phyloP scores from a whole-genome alignment of 2,113 vertebrate species.

The Crotophaga sulcirostris region DNA sequence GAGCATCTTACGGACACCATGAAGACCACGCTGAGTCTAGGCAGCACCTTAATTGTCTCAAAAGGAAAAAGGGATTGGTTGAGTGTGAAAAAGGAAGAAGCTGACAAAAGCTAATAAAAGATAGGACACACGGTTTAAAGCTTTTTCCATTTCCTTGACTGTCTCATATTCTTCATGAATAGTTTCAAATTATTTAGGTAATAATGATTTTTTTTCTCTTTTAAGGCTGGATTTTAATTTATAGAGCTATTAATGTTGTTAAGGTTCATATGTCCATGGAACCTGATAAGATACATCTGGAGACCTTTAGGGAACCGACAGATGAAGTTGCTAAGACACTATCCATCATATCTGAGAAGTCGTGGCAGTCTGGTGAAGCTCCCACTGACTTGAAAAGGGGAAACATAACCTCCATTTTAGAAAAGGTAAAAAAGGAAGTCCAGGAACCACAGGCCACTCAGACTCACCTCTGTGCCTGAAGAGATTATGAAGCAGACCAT shows the following conservation, averaged over 20 bases:
- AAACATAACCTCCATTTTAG: too few relatives aligned
- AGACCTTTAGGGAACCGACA: too few relatives aligned
- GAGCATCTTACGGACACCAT: rapidly evolving
- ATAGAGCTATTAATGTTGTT: not conserved
- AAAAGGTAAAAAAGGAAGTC: too few relatives aligned
- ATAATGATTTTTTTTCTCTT: not conserved
- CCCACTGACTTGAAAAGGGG: too few relatives aligned
- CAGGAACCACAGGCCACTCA: too few relatives aligned
- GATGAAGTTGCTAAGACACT: too few relatives aligned
- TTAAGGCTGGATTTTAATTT: not conserved
- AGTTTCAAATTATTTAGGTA: not conserved
- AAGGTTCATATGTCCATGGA: too few relatives aligned
- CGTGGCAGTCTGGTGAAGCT: too few relatives aligned
- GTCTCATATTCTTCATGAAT: not conserved
- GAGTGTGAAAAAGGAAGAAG: not conserved
- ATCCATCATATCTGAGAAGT: too few relatives aligned
- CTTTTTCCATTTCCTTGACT: not conserved
- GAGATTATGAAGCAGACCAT: too few relatives aligned
- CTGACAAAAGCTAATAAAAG: not conserved
- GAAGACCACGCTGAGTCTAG: not conserved
- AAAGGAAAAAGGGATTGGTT: not conserved
- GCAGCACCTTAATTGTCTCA: not conserved
- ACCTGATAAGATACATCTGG: too few relatives aligned
- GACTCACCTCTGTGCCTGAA: too few relatives aligned
- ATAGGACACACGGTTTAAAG: not conserved